Base-by-base conservation (phyloP, 2,888 invertebrate genomes). In the Himalopsyche tibetana region DNA sequence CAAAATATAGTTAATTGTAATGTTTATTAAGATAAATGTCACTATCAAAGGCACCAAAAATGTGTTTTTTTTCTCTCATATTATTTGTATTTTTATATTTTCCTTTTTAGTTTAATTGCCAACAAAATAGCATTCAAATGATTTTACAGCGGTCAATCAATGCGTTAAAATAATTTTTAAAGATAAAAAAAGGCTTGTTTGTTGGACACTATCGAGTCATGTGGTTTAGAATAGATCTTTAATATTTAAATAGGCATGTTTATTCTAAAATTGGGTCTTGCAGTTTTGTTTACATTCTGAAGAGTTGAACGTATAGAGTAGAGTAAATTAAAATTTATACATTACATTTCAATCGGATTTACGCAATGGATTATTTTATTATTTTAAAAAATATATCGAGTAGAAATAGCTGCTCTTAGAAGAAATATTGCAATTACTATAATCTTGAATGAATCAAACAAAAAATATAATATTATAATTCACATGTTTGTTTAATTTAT, bases 41-140 rank as follows among this genome's bases (percentile, higher is more conserved):
- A 38, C 74, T 74, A 74, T 36, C 5, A 74, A 74, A 74, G 74
- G 74, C 74, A 74, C 74, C 74, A 15, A 36, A 28, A 28, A 28
- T n/a, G 38, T 69, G 12, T 69, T 28, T 69, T 56, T 56, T 6
- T 28, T n/a, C 19, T 28, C 69, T 8, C 28, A 6, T 5, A 36
- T 28, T 74, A 11, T 19, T 19, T 63, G 19, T 63, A 6, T 63
- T 63, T 63, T 19, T 0, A 74, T 74, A 36, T 19, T 74, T 38
- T 74, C n/a, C 15, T 36, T 36, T 45, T 45, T 9, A 11, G 2
- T 19, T n/a, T 1, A 12, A 36, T 38, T 74, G 1, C 74, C 74
- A 69, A 11, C 9, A 8, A 51, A 15, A 51, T 15, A 51, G 51
- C 5, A 51, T 15, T 8, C 51, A 12, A 12, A 5, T 51, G 51